phyloP scores from a whole-genome alignment of 2,113 vertebrate genomes.

The Microtus oregoni region DNA sequence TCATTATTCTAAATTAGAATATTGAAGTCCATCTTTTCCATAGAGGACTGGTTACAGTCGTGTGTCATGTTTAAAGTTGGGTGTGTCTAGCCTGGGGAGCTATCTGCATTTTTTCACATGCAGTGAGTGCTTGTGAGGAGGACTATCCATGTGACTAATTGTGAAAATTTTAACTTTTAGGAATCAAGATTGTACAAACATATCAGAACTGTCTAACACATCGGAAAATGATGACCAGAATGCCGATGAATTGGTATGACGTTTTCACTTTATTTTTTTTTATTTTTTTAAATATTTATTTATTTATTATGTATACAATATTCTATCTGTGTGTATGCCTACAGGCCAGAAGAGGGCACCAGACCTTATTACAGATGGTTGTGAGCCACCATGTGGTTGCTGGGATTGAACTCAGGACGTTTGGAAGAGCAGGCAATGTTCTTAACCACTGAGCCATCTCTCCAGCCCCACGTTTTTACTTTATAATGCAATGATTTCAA shows the following conservation, averaged over 20 bases:
- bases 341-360: too few relatives aligned
- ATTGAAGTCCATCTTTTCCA: background rate
- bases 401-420: too few relatives aligned
- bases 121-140: background rate
- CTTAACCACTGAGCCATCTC: too few relatives aligned
- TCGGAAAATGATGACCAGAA: constrained; percentile 92
- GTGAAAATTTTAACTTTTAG: constrained; percentile 85
- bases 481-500: constrained; percentile 52
- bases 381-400: too few relatives aligned
- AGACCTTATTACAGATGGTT: too few relatives aligned
- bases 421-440: too few relatives aligned
- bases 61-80: background rate
- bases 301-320: too few relatives aligned
- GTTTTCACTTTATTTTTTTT: constrained; percentile 30
- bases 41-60: constrained; percentile 1
- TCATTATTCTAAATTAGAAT: background rate
- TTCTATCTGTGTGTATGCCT: too few relatives aligned
- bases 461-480: constrained; percentile 43
- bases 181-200: constrained; percentile 92
- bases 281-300: too few relatives aligned
- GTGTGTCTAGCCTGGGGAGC: background rate
- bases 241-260: constrained; percentile 91
- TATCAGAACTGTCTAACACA: constrained; percentile 93
- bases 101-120: constrained; percentile 31
- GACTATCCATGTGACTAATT: background rate